Evolutionary conservation across 2,888 invertebrate genomes (phyloP), one percentile per base, ranked within the genome.

Genomic region (Euplagia quadripunctaria): DNA sequence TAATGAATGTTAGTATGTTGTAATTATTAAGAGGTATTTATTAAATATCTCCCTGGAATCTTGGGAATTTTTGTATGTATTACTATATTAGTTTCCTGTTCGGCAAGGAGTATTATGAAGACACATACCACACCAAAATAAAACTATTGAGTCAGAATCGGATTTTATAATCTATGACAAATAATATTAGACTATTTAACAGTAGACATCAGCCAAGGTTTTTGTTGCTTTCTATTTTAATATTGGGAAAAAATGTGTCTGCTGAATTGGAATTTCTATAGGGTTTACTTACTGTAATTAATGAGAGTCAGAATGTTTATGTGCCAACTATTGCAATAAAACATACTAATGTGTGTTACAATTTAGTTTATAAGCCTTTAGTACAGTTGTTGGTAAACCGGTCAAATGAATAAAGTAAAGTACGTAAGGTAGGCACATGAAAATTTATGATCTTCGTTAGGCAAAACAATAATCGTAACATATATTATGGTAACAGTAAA

Each of bases 1-100:
- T 92, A 93, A 93, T 93, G 91, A 92, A 89, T 87, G 87, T 90
- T 89, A 89, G 88, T 91, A 89, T 90, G 89, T 90, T 90, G 91
- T 91, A 91, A 91, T 90, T 91, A 58, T 58, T 20, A 58, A 20
- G 58, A 20, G 87, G 87, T 85, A 89, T 90, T 89, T 88, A 82
- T 86, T 82, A 86, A 87, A 90, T 89, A 83, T 88, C 87, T 88
- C 81, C 72, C 85, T 89, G 86, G 89, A 87, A 91, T 92, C 85
- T 88, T 78, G 89, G 90, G 91, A 90, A 93, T 92, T 89, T 85
- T 85, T 90, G 90, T 90, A 79, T 82, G 83, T 77, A 88, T 88
- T 88, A 83, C 81, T 86, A 86, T 89, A 89, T 88, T 86, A 86
- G 86, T 86, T 87, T 82, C 86, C 80, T 82, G 82, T 81, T 82